Evolutionary conservation across 2,113 vertebrate genomes (phyloP).

Genomic region (Eretmochelys imbricata): DNA sequence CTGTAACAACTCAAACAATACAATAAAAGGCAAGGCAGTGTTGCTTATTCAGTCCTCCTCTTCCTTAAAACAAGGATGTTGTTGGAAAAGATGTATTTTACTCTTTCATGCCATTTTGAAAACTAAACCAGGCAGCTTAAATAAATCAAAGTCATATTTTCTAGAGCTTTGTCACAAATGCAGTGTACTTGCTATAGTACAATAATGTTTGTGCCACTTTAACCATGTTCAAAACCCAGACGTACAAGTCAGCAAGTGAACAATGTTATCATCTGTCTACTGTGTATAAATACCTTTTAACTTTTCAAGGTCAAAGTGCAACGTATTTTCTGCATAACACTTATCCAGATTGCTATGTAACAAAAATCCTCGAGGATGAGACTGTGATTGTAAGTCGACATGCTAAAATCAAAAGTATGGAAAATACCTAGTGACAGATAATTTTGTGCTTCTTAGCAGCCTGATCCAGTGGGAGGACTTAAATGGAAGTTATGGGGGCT

Average conservation of each 20-base stretch:
- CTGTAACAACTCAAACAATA: slow-evolving; percentile 23
- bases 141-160: slow-evolving; percentile 35
- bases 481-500: not conserved
- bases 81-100: slow-evolving; percentile 3
- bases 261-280: slow-evolving; percentile 2
- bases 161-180: slow-evolving; percentile 4
- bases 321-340: not conserved
- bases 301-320: slow-evolving; percentile 3
- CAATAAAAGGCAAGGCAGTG: slow-evolving; percentile 19
- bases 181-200: not conserved
- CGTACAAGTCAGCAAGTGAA: not conserved
- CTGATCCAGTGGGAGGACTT: not conserved
- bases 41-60: slow-evolving; percentile 11
- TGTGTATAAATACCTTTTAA: not conserved
- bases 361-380: not conserved
- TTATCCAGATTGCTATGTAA: slow-evolving; percentile 25
- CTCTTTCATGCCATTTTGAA: slow-evolving; percentile 31
- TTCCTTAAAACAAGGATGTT: slow-evolving; percentile 29
- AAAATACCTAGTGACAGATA: not conserved
- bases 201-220: not conserved
- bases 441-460: slow-evolving; percentile 9
- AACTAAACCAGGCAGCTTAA: not conserved
- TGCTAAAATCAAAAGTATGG: not conserved
- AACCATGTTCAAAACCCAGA: not conserved
- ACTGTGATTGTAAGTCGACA: not conserved